These are phyloP conservation scores for Diadophis punctatus DNA, from an alignment of 2,113 vertebrate species.

Conservation along the genomic window DNA sequence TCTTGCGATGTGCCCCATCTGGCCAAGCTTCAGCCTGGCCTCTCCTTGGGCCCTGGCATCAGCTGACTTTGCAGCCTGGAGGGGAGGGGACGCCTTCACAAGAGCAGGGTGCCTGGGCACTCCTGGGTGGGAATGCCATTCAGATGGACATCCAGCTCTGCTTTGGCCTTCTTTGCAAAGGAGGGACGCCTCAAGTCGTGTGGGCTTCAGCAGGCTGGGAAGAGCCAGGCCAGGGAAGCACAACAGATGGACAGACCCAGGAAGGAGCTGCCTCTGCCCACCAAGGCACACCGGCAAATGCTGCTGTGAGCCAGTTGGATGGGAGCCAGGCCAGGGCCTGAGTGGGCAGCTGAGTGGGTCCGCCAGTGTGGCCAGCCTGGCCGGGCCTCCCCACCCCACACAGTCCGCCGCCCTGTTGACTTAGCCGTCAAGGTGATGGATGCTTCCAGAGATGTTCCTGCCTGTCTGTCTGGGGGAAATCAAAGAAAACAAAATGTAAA, in stretches of 20 bases:
- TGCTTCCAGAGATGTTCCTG: slow-evolving; percentile 42
- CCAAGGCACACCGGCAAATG: background rate
- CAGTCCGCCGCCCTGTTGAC: slow-evolving; percentile 53
- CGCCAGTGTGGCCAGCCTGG: background rate
- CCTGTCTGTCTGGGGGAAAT: slow-evolving; percentile 51
- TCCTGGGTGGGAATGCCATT: background rate
- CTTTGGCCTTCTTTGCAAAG: background rate
- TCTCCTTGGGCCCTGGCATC: background rate
- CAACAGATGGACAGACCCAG: too few species aligned
- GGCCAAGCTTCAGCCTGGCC: background rate
- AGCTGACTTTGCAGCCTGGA: background rate
- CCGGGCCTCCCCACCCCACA: slow-evolving; percentile 24
- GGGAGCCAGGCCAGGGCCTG: slow-evolving; percentile 3
- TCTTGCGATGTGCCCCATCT: background rate
- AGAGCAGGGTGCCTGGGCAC: background rate
- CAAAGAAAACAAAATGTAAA: slow-evolving; percentile 45
- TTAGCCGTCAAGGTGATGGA: slow-evolving; percentile 42
- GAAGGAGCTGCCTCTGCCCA: background rate
- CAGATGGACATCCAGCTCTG: background rate
- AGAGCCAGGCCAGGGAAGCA: background rate
- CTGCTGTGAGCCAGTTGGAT: background rate
- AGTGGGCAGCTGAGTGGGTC: background rate
- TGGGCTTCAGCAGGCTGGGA: background rate
- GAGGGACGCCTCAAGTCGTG: background rate
- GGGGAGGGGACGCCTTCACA: background rate